Base-by-base conservation (phyloP, 2,113 vertebrate genomes). In the mouse (Mus musculus) region DNA sequence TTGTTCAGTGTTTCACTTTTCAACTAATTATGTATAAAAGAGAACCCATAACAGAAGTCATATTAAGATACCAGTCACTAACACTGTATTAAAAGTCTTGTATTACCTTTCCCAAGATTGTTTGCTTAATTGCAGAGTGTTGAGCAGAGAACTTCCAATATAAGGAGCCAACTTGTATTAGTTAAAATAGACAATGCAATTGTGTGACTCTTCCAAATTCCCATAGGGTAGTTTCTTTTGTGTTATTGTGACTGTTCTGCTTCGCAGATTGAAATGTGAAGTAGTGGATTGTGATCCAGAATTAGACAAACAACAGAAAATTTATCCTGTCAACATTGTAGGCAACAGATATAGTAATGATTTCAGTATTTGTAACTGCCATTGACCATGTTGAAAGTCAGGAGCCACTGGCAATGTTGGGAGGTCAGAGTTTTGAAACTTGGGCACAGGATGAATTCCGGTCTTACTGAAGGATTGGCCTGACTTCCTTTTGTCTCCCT, bases 11-110 rank as follows among this genome's bases (percentile, higher is more conserved):
- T 39, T 52, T 61, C 28, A 93, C 30, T 91, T 96, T 96, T 63
- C 52, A 80, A 59, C 71, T 88, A 90, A 88, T 88, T 93, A 56
- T 42, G 75, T 91, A 52, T n/a, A 80, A 90, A 49, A 46, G 92
- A 81, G 4, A 86, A 69, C 49, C 5, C 36, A 65, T 92, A 77
- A 91, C 90, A 36, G 69, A 94, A 96, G 30, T 89, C 39, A 24
- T 30, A 93, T 73, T 77, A 77, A 88, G n/a, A 49, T 75, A 84
- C 52, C 9, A 88, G 2, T 93, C n/a, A 89, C 39, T 84, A 94
- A 87, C 3, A 67, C 76, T 78, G 28, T 13, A 26, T 73, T 67
- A 39, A 59, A 91, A 75, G 42, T 22, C 71, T 39, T 82, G 19
- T 42, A 86, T 73, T 94, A 59, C 5, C 11, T 16, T 65, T 65